Conservation (phyloP, 1,140 invertebrate genomes). For the Achroia grisella region DNA sequence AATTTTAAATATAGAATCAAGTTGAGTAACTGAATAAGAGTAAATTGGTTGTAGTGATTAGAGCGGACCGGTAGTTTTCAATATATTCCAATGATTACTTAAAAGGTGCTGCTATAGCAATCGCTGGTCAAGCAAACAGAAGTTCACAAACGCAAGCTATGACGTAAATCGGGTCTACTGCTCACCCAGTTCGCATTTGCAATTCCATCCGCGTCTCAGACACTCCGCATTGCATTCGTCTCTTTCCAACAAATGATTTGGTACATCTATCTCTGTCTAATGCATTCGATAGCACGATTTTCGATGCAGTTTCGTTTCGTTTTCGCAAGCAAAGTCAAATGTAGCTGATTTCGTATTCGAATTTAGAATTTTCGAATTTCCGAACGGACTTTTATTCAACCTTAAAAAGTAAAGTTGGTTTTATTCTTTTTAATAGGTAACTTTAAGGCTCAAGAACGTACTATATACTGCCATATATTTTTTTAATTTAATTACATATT, state of each 20-base stretch:
- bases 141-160: slow-evolving; percentile 3
- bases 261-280: slow-evolving; percentile 26
- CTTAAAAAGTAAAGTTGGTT: no score
- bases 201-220: slow-evolving; percentile 47
- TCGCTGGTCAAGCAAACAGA: not conserved
- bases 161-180: slow-evolving; percentile 10
- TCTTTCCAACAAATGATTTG: slow-evolving; percentile 22
- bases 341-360: slow-evolving; percentile 47
- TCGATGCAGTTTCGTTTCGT: slow-evolving; percentile 23
- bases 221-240: slow-evolving; percentile 47
- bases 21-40: no score
- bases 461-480: no score
- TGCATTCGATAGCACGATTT: slow-evolving; percentile 54
- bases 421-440: no score
- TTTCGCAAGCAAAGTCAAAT: slow-evolving; percentile 11
- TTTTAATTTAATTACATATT: no score
- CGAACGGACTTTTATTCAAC: not conserved
- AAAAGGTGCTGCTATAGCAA: no score
- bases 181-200: slow-evolving; percentile 31
- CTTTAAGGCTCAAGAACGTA: no score
- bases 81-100: no score
- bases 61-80: no score
- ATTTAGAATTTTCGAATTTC: slow-evolving; percentile 16
- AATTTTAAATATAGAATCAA: no score
- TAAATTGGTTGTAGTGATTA: no score